Base-by-base conservation (phyloP, 2,888 invertebrate species). In the Tetranychus piercei region DNA sequence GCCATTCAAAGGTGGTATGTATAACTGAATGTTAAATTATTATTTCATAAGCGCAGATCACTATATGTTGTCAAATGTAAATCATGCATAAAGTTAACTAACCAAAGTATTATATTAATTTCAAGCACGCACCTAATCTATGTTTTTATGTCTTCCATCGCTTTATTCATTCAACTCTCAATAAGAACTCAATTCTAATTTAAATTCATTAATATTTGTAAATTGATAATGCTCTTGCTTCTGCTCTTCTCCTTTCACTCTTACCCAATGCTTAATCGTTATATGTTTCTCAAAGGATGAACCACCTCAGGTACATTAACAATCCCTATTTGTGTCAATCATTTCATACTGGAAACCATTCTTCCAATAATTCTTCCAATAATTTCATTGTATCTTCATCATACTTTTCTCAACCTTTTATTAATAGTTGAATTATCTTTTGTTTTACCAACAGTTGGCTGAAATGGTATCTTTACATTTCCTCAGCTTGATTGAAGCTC, bases 401-500 rank as follows among this genome's bases (percentile, higher is more conserved):
- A 55, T 2, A 55, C 55, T 55, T 9, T 15, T 55, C 2, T 9
- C 15, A 55, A 55, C 55, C 1, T 15, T 55, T 55, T 55, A 55
- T 15, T 55, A 55, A 11, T 71, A 44, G 0, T 71, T 71, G n/a
- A 22, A 11, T 71, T 1, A 6, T 23, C 9, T 44, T 22, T n/a
- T 69, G n/a, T 34, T 34, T 34, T 34, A 3, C 15, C 23, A 5
- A 69, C 69, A 97, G 93, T 84, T 97, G 76, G 93, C 96, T 1
- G 97, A 99, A 85, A 96, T 94, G 86, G 95, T 99, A 11, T 97
- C 95, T 83, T 86, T 96, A 3, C 97, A 99, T 82, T 96, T 99
- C 83, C 84, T 99, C 77, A 93, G 91, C 81, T 86, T 97, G 77
- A 86, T 99, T 81, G 97, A 99, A 83, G 94, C 95, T 0, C 85